These are phyloP conservation scores for Micromesistius poutassou DNA, from an alignment of 2,797 vertebrate species.

Conservation along the genomic window DNA sequence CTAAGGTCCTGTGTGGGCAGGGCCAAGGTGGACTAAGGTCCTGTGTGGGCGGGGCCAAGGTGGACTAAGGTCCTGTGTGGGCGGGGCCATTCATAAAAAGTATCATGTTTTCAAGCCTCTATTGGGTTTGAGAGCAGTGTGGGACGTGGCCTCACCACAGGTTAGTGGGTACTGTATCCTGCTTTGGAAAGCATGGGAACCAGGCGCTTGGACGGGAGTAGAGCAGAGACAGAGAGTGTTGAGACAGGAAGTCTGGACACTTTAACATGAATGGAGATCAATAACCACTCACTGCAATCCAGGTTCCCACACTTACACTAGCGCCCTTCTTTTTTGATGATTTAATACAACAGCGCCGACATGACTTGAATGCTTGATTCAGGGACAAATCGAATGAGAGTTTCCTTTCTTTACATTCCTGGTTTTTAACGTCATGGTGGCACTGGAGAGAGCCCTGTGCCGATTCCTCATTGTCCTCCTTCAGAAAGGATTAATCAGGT, in stretches of 20 bases:
- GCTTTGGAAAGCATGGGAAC: background rate
- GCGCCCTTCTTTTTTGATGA: constrained; percentile 6
- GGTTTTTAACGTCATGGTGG: background rate
- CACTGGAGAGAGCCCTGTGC: background rate
- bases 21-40: too few relatives aligned
- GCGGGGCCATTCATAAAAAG: background rate
- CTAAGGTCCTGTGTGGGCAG: too few relatives aligned
- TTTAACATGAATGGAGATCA: background rate
- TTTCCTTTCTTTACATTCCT: background rate
- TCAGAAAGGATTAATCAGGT: constrained; percentile 23
- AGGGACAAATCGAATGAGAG: background rate
- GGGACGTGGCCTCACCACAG: background rate
- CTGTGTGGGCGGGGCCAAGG: too few relatives aligned
- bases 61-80: too few relatives aligned
- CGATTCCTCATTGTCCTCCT: constrained; percentile 1
- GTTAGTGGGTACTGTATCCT: background rate
- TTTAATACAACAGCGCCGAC: background rate
- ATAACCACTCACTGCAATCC: background rate
- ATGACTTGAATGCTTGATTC: constrained; percentile 15
- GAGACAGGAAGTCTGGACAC: background rate
- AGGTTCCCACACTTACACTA: constrained; percentile 10
- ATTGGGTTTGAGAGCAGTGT: background rate
- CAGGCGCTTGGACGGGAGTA: background rate
- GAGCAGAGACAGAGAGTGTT: background rate
- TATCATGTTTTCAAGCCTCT: background rate